These are phyloP conservation scores for Phengaris alcon DNA, from an alignment of 2,888 invertebrate species.

Conservation along the genomic window DNA sequence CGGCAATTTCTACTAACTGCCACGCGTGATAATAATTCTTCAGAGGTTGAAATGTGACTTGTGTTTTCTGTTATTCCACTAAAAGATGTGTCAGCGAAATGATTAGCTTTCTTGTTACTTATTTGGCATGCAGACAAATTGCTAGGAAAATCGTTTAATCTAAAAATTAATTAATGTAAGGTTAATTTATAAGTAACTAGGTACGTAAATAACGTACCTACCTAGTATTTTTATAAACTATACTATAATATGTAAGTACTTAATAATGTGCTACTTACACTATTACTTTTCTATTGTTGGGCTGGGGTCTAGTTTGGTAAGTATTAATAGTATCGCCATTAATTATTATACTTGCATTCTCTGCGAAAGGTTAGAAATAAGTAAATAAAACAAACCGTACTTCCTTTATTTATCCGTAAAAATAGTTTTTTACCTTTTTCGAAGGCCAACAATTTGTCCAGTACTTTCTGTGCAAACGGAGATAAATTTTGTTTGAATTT, in stretches of 20 bases:
- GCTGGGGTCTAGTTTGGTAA: neutral
- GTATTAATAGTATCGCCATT: neutral
- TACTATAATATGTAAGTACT: too few relatives aligned
- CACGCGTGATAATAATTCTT: neutral
- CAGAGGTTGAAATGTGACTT: neutral
- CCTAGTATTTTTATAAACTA: too few relatives aligned
- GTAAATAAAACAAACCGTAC: too few relatives aligned
- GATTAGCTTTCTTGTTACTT: neutral
- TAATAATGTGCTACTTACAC: neutral
- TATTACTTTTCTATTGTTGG: constrained; percentile 5
- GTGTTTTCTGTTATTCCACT: neutral
- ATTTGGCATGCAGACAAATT: neutral
- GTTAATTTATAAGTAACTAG: too few relatives aligned
- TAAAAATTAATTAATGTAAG: neutral
- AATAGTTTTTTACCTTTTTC: neutral
- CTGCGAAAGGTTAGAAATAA: neutral
- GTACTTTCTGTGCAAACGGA: neutral
- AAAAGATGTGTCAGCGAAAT: neutral
- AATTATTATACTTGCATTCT: neutral
- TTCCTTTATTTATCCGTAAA: too few relatives aligned
- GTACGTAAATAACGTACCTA: too few relatives aligned
- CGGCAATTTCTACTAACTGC: neutral
- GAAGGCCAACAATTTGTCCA: neutral
- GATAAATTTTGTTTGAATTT: constrained; percentile 2
- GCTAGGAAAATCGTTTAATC: neutral